A percentile compares a stretch with the other conserved stretches of the same genome.
These are phyloP conservation scores for Drosophila putrida DNA, from an alignment of 2,888 invertebrate species.

Conservation along the genomic window DNA sequence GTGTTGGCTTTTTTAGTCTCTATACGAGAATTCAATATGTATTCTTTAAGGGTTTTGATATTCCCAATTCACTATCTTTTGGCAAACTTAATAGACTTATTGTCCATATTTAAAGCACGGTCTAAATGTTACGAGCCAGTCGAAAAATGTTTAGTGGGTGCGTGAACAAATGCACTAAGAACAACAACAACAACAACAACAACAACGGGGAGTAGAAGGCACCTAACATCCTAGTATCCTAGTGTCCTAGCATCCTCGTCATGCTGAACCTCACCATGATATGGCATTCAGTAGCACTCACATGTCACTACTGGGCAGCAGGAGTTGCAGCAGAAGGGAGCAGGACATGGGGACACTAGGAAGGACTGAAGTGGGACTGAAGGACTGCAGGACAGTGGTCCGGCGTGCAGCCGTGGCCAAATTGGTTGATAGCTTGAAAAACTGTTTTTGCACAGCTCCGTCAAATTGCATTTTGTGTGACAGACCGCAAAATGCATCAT, in stretches of 20 bases:
- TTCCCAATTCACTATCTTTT: too few species aligned
- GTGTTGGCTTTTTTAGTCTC: too few species aligned
- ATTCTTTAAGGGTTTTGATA: too few species aligned
- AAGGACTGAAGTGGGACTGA: neutral
- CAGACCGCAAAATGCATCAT: conserved; percentile 86
- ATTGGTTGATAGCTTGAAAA: conserved; percentile 84
- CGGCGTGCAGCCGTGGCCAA: conserved; percentile 80
- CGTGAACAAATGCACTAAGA: conserved; percentile 61
- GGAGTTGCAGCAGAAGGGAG: conserved; percentile 11
- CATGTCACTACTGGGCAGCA: conserved; percentile 54
- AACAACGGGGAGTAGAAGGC: conserved; percentile 25
- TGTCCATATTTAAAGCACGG: too few species aligned
- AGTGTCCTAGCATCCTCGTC: conserved; percentile 38
- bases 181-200: conserved; percentile 35
- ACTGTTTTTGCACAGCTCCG: conserved; percentile 81
- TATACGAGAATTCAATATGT: too few species aligned
- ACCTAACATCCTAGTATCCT: conserved; percentile 26
- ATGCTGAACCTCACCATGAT: conserved; percentile 63
- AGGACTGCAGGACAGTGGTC: conserved; percentile 25
- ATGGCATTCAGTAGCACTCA: conserved; percentile 72
- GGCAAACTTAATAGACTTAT: too few species aligned
- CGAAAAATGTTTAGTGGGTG: conserved; percentile 66
- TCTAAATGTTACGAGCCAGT: conserved; percentile 28
- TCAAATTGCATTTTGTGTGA: conserved; percentile 85
- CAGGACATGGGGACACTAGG: conserved; percentile 20